Conservation (phyloP, 2,888 invertebrate species). For the Ochropleura leucogaster region DNA sequence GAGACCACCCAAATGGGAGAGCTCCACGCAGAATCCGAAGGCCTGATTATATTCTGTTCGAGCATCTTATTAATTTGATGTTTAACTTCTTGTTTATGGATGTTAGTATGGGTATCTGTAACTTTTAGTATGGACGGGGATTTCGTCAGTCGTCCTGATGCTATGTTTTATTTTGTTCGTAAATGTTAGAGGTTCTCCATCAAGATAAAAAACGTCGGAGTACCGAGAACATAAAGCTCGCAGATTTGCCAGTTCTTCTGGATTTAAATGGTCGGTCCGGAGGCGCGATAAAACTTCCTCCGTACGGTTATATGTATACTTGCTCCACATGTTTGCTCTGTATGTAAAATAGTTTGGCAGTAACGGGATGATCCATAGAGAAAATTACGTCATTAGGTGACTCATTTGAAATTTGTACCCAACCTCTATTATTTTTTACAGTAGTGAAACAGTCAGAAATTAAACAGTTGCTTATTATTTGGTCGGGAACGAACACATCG, state of each 20-base stretch:
- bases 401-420: neutral
- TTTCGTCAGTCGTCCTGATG: neutral
- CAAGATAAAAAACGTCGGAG: neutral
- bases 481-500: neutral
- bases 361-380: constrained; percentile 1
- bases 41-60: neutral
- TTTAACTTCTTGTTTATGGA: neutral
- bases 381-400: constrained; percentile 2
- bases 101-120: neutral
- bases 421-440: neutral
- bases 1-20: too few species aligned
- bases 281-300: neutral
- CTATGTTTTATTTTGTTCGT: neutral
- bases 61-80: neutral
- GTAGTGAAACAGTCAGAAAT: neutral
- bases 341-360: neutral
- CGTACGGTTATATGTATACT: neutral
- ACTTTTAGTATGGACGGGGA: neutral
- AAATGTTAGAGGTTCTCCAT: neutral
- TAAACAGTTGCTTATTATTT: neutral
- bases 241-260: neutral
- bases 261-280: neutral
- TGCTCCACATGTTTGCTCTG: neutral
- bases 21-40: too few species aligned
- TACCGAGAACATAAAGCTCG: neutral